phyloP scores from a whole-genome alignment of 2,113 vertebrate genomes.

The Hiodon tergisus region DNA sequence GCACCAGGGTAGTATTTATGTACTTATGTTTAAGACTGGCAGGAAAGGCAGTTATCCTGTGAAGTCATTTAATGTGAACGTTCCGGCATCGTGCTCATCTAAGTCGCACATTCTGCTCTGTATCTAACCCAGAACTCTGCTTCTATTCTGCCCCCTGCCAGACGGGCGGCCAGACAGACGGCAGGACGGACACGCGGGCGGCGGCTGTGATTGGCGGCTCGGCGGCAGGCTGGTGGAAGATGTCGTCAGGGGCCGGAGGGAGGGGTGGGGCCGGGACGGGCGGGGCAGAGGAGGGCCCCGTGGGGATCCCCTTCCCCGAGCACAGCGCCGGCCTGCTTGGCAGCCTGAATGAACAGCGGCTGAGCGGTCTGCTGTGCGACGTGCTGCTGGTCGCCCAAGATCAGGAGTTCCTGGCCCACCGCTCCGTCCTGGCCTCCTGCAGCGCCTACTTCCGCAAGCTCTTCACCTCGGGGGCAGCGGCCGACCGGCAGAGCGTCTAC shows the following conservation, averaged over 20 bases:
- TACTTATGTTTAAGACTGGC: too few relatives aligned
- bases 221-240: slow-evolving; percentile 76
- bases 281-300: slow-evolving; percentile 86
- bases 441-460: slow-evolving; percentile 97
- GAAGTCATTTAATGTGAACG: too few relatives aligned
- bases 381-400: slow-evolving; percentile 90
- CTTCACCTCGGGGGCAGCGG: slow-evolving; percentile 89
- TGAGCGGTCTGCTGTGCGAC: slow-evolving; percentile 85
- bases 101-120: too few relatives aligned
- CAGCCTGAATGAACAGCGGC: slow-evolving; percentile 87
- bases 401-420: slow-evolving; percentile 92
- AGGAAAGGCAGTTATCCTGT: too few relatives aligned
- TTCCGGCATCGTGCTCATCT: too few relatives aligned
- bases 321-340: slow-evolving; percentile 93
- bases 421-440: slow-evolving; percentile 92
- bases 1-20: too few relatives aligned
- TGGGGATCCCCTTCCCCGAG: slow-evolving; percentile 96
- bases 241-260: slow-evolving; percentile 72
- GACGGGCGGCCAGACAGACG: slow-evolving; percentile 68
- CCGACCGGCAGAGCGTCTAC: slow-evolving; percentile 91
- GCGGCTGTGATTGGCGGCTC: slow-evolving; percentile 67
- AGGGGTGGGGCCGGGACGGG: slow-evolving; percentile 55
- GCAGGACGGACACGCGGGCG: slow-evolving; percentile 68
- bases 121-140: neutral
- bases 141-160: slow-evolving; percentile 30